Conservation (phyloP, 1,140 invertebrate species). For the Caligus rogercresseyi region DNA sequence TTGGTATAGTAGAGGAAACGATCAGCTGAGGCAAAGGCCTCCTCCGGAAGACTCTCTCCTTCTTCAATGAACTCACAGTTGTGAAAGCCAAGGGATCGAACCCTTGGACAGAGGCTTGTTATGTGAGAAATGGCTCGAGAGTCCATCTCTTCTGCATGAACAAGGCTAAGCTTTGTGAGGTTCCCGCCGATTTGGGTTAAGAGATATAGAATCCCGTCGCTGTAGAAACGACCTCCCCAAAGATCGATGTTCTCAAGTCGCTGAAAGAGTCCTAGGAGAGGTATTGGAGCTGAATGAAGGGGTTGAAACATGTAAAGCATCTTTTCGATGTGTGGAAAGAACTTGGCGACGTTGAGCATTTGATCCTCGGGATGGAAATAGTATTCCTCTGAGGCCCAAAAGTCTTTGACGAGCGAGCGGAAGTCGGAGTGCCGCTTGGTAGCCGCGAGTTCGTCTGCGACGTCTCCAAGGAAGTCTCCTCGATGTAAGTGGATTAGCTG, state of each 20-base stretch:
- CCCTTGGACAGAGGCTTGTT: not conserved
- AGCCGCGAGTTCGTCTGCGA: not conserved
- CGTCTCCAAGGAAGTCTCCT: conserved; percentile 7
- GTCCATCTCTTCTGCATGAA: conserved; percentile 15
- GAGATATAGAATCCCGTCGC: not conserved
- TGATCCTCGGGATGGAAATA: conserved; percentile 16
- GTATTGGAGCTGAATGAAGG: not conserved
- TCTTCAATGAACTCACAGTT: conserved; percentile 6
- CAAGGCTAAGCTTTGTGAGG: not conserved
- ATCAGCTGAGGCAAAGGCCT: not conserved
- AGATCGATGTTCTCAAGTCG: conserved; percentile 6
- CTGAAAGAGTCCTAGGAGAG: not conserved
- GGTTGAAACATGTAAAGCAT: conserved; percentile 15
- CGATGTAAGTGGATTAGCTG: not conserved
- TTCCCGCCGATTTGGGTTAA: not conserved
- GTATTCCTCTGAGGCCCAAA: conserved; percentile 16
- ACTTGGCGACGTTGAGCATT: not conserved
- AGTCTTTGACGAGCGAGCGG: conserved; percentile 4
- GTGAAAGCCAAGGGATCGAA: not conserved
- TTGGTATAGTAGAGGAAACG: not conserved
- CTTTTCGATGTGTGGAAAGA: conserved; percentile 3
- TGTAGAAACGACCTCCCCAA: conserved; percentile 9
- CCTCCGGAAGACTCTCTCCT: not conserved
- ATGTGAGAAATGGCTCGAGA: not conserved
- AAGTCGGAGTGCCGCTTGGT: not conserved